Evolutionary conservation across 2,888 invertebrate species (phyloP).

Genomic region (Cyclophora albipunctata): DNA sequence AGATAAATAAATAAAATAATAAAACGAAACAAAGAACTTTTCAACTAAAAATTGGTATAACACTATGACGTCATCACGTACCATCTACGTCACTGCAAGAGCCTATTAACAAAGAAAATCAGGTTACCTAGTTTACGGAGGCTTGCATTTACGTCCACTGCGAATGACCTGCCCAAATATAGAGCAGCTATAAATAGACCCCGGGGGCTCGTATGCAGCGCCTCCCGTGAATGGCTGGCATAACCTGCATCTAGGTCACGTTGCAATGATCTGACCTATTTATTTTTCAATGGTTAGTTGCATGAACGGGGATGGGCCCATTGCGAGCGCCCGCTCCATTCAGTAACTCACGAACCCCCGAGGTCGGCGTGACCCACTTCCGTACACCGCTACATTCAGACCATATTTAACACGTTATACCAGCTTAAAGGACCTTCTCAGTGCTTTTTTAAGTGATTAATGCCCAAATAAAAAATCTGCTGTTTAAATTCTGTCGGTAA

Average conservation of each 20-base stretch:
- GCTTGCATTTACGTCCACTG: constrained; percentile 60
- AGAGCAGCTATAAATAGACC: constrained; percentile 67
- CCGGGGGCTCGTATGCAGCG: constrained; percentile 47
- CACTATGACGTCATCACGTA: constrained; percentile 50
- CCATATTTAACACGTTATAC: constrained; percentile 2
- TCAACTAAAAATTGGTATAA: background rate
- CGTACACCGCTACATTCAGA: constrained; percentile 24
- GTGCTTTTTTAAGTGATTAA: background rate
- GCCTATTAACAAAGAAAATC: constrained; percentile 64
- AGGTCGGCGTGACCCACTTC: constrained; percentile 61
- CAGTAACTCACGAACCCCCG: constrained; percentile 64
- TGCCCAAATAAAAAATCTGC: background rate
- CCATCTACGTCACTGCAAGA: constrained; percentile 56
- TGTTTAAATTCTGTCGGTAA: background rate
- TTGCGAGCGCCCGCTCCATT: constrained; percentile 59
- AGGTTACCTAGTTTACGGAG: constrained; percentile 69
- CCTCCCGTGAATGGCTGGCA: constrained; percentile 53
- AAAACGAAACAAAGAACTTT: background rate
- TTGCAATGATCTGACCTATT: constrained; percentile 73
- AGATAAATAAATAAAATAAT: too few relatives aligned
- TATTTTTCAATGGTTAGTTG: constrained; percentile 70
- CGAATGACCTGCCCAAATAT: constrained; percentile 72
- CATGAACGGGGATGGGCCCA: constrained; percentile 67
- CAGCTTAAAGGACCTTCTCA: background rate
- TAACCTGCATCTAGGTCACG: constrained; percentile 58